Evolutionary conservation across 2,888 invertebrate genomes (phyloP), one percentile per base, ranked within the genome.

Genomic region (Penaeus monodon): DNA sequence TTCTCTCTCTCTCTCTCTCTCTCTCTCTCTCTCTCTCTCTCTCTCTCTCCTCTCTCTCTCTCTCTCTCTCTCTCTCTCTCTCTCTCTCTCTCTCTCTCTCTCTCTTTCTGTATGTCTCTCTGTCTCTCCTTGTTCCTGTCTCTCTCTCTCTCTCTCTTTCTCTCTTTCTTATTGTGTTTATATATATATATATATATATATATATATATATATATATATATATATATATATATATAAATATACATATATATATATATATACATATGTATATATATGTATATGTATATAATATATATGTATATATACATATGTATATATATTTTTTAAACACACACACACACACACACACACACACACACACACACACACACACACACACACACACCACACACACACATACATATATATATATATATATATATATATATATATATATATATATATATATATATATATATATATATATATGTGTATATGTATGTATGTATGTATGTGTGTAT

Each of bases 161-260:
- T 68, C n/a, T 68, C 24, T 68, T 8, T 68, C 24, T 68, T 1
- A n/a, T 4, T 6, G 6, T 66, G 6, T 66, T 4, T 66, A 66
- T 66, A 66, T 20, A 68, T 68, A 10, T 68, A 68, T 68, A 68
- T 27, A 68, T 68, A 20, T 68, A 20, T 29, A 68, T 68, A 68
- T 68, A 68, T 68, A 68, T 68, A n/a, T 68, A 68, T 68, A 68
- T 68, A 68, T 68, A 68, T 68, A 68, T 68, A 68, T 68, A 68
- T 27, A 68, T 68, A 68, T 68, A 68, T 68, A 68, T 29, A 68
- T 68, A 68, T 68, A 68, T 68, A 68, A 10, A 68, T 68, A 68
- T 68, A 68, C 14, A 68, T 68, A 29, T 68, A 68, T 29, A 68
- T 68, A 68, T 68, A 68, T 68, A 68, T 29, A 68, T 17, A 68